Percentiles rank a stretch among this genome's conserved stretches.
These are phyloP conservation scores for Myripristis jacobus DNA, from an alignment of 2,797 vertebrate genomes.

Conservation along the genomic window DNA sequence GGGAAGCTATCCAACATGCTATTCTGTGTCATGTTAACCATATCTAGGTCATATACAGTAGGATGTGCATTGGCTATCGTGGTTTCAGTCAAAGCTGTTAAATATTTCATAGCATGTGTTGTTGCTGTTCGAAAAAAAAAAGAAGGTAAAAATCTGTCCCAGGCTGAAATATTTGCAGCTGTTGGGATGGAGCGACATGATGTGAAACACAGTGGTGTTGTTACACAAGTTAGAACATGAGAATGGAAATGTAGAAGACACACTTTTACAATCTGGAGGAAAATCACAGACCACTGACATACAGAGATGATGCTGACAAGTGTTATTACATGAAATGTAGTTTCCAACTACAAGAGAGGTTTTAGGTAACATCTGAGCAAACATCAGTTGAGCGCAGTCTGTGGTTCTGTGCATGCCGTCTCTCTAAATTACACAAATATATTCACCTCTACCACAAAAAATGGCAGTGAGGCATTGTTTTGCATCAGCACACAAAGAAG, in stretches of 20 bases:
- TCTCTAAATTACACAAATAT: neutral
- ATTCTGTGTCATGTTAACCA: conserved; percentile 31
- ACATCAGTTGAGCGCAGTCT: conserved; percentile 6
- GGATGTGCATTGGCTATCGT: conserved; percentile 13
- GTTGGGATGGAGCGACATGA: conserved; percentile 40
- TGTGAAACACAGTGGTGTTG: conserved; percentile 27
- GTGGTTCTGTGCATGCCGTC: neutral
- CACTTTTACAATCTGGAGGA: conserved; percentile 5
- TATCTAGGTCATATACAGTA: conserved; percentile 55
- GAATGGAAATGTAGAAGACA: conserved; percentile 46
- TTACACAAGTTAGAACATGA: conserved; percentile 49
- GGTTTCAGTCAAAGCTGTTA: conserved; percentile 37
- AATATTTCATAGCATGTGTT: conserved; percentile 38
- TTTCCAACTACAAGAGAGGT: conserved; percentile 21
- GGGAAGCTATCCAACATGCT: conserved; percentile 46
- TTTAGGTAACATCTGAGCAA: conserved; percentile 8
- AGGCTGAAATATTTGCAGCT: conserved; percentile 75
- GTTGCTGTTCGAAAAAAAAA: conserved; percentile 5
- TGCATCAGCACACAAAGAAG: neutral
- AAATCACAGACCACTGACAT: conserved; percentile 14
- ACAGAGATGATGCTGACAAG: conserved; percentile 45
- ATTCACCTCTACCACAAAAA: neutral
- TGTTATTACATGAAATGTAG: conserved; percentile 36
- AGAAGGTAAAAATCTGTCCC: conserved; percentile 58
- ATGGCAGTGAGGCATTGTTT: neutral